Evolutionary conservation across 1,140 invertebrate species (phyloP).

Genomic region (Ylistrum balloti): DNA sequence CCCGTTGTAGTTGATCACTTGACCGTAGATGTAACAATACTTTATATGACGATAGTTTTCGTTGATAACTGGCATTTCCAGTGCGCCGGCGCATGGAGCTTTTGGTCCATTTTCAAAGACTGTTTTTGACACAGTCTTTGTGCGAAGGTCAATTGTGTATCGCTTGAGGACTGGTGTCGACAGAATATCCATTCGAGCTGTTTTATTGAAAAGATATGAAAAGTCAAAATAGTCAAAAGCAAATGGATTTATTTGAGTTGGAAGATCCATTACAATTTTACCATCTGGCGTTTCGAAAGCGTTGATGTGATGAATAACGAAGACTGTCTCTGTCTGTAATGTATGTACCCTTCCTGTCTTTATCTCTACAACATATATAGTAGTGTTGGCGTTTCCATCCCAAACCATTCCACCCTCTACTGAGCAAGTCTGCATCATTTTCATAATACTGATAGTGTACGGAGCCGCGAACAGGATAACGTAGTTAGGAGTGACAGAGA

Average conservation of each 20-base stretch:
- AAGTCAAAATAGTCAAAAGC: conserved; percentile 68
- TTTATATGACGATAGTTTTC: conserved; percentile 61
- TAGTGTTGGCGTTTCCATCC: conserved; percentile 64
- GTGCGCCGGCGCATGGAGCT: conserved; percentile 57
- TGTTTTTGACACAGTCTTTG: conserved; percentile 45
- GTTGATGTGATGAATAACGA: conserved; percentile 77
- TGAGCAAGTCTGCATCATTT: conserved; percentile 66
- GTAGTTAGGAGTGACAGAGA: conserved; percentile 75
- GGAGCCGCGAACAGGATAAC: conserved; percentile 77
- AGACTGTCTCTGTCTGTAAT: conserved; percentile 67
- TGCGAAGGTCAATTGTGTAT: conserved; percentile 69
- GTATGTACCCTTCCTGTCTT: conserved; percentile 66
- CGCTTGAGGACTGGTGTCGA: conserved; percentile 64
- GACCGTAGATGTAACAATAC: conserved; percentile 73
- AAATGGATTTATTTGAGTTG: conserved; percentile 65
- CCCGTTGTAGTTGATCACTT: conserved; percentile 66
- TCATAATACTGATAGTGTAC: conserved; percentile 70
- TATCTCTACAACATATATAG: conserved; percentile 71
- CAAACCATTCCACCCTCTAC: conserved; percentile 74
- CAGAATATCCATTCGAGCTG: conserved; percentile 62
- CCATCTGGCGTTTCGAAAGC: conserved; percentile 71
- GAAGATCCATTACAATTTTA: conserved; percentile 72
- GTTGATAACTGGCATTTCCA: conserved; percentile 79
- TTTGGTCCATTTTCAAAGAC: conserved; percentile 46
- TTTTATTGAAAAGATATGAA: conserved; percentile 63